Evolutionary conservation across 2,797 vertebrate species (phyloP).

Genomic region (Sebastes diaconus): DNA sequence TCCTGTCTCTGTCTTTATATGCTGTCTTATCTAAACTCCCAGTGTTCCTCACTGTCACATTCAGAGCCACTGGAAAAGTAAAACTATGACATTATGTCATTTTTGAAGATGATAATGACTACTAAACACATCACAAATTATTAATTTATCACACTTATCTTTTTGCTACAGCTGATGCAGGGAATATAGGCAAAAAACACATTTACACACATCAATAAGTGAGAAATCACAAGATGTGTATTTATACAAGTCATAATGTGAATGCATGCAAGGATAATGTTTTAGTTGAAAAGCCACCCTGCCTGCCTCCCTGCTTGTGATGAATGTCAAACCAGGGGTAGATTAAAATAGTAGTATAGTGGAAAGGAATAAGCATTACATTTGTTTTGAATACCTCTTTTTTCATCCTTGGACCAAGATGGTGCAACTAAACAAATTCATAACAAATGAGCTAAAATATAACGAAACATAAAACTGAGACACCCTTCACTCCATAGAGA

Average conservation of each 20-base stretch:
- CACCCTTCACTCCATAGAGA: neutral
- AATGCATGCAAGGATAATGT: neutral
- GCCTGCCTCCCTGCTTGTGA: neutral
- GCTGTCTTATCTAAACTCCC: constrained; percentile 1
- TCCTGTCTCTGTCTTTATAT: neutral
- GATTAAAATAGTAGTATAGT: neutral
- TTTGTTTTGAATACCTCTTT: neutral
- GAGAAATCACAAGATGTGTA: neutral
- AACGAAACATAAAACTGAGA: neutral
- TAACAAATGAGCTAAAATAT: neutral
- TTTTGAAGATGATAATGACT: constrained; percentile 23
- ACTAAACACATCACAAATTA: neutral
- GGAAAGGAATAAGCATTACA: neutral
- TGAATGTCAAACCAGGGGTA: neutral
- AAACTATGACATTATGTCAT: constrained; percentile 41
- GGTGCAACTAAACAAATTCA: neutral
- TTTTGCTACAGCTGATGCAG: neutral
- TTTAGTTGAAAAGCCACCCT: neutral
- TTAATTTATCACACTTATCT: neutral
- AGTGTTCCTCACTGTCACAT: constrained; percentile 21
- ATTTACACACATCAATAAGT: neutral
- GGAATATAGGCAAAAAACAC: neutral
- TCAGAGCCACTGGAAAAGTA: constrained; percentile 12
- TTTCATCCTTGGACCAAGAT: neutral
- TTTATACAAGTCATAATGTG: neutral